Conservation (phyloP, 2,888 invertebrate genomes). For the Cerastoderma edule region DNA sequence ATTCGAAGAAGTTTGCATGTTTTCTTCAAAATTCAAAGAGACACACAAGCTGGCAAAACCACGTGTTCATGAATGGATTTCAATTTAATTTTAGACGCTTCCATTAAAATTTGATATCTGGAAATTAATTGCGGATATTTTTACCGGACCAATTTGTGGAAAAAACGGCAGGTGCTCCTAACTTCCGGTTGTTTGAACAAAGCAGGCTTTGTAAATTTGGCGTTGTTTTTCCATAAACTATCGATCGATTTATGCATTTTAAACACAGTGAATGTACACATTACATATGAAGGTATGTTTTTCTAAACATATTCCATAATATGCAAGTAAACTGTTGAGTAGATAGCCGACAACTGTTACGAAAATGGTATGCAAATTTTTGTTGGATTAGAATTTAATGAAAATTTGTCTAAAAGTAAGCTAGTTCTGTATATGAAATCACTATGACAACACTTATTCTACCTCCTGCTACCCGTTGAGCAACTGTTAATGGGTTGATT, state of each 20-base stretch:
- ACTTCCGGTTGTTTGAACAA: constrained; percentile 64
- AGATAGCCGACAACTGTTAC: neutral
- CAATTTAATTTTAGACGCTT: no score
- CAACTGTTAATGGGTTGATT: no score
- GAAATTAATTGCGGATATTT: no score
- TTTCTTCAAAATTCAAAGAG: no score
- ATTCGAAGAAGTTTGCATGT: no score
- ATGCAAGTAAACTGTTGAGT: constrained; percentile 22
- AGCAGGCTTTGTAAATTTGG: constrained; percentile 61
- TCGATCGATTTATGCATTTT: constrained; percentile 57
- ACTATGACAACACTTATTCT: constrained; percentile 31
- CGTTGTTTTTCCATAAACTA: constrained; percentile 61
- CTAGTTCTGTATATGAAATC: constrained; percentile 3
- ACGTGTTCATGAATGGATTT: no score
- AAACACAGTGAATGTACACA: constrained; percentile 39
- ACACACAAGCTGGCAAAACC: no score
- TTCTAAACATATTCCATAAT: constrained; percentile 14
- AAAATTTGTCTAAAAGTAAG: constrained; percentile 19
- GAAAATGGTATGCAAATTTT: neutral
- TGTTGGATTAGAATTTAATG: neutral
- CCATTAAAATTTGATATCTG: no score
- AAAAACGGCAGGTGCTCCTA: constrained; percentile 53
- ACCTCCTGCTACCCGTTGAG: no score
- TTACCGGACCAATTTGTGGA: neutral
- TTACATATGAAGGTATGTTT: constrained; percentile 59